phyloP scores from a whole-genome alignment of 2,113 vertebrate genomes.

The Dicentrarchus labrax region DNA sequence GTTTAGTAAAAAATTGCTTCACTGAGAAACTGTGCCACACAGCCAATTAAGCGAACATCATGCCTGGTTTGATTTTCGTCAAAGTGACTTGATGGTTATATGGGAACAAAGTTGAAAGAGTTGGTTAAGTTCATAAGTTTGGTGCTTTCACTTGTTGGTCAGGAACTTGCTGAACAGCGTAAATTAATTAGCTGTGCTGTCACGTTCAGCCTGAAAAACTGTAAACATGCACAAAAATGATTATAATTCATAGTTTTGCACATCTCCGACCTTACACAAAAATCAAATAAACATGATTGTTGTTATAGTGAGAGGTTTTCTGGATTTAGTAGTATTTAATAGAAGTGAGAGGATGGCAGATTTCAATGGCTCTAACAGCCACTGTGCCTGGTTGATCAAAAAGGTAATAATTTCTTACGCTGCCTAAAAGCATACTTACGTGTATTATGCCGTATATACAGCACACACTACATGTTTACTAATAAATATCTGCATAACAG shows the following conservation, averaged over 20 bases:
- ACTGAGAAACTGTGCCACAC: not conserved
- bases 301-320: not conserved
- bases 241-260: not conserved
- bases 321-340: not conserved
- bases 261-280: not conserved
- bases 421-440: not conserved
- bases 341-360: not conserved
- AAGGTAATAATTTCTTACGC: not conserved
- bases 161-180: not conserved
- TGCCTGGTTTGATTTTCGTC: conserved; percentile 8
- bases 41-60: conserved; percentile 2
- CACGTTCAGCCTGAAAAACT: not conserved
- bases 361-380: not conserved
- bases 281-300: not conserved
- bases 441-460: not conserved
- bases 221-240: not conserved
- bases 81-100: not conserved
- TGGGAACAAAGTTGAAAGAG: not conserved
- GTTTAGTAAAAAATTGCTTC: not conserved
- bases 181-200: not conserved
- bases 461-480: not conserved
- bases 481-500: not conserved
- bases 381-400: not conserved
- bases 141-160: not conserved
- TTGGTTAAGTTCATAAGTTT: not conserved